A percentile compares a stretch with the other conserved stretches of the same genome.
phyloP scores from a whole-genome alignment of 2,113 vertebrate genomes.

The Sus scrofa region DNA sequence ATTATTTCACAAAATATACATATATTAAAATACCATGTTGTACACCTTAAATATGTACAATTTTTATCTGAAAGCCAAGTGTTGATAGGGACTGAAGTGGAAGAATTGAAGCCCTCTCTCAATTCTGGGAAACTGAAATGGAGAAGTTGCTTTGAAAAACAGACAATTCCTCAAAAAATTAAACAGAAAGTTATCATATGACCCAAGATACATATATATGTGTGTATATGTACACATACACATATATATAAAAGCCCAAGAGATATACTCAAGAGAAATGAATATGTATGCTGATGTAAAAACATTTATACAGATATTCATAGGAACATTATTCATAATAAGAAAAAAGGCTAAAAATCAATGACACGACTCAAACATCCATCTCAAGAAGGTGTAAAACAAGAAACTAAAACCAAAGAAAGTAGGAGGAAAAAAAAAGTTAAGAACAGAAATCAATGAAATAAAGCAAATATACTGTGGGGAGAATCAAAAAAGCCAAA shows the following conservation, averaged over 20 bases:
- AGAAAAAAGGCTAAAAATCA: neutral
- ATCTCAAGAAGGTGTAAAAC: constrained; percentile 5
- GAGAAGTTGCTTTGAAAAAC: neutral
- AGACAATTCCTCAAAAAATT: neutral
- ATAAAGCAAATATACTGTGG: neutral
- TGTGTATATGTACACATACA: no score
- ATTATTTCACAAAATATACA: neutral
- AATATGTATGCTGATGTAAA: neutral
- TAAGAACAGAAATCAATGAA: neutral
- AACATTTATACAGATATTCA: constrained; percentile 6
- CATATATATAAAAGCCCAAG: no score
- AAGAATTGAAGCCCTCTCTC: neutral
- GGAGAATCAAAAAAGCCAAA: constrained; percentile 13
- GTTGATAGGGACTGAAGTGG: neutral
- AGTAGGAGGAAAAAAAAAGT: neutral
- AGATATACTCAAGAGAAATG: neutral
- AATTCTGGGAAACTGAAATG: neutral
- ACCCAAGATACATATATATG: neutral
- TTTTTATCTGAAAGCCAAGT: neutral
- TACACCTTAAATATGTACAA: neutral
- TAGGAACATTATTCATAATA: neutral
- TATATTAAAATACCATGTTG: neutral
- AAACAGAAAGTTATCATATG: neutral
- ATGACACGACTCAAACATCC: neutral
- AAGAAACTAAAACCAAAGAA: neutral